Percentiles rank a stretch among this genome's conserved stretches.
Evolutionary conservation across 2,797 vertebrate species (phyloP).

Genomic region (Mionectes olivaceus): DNA sequence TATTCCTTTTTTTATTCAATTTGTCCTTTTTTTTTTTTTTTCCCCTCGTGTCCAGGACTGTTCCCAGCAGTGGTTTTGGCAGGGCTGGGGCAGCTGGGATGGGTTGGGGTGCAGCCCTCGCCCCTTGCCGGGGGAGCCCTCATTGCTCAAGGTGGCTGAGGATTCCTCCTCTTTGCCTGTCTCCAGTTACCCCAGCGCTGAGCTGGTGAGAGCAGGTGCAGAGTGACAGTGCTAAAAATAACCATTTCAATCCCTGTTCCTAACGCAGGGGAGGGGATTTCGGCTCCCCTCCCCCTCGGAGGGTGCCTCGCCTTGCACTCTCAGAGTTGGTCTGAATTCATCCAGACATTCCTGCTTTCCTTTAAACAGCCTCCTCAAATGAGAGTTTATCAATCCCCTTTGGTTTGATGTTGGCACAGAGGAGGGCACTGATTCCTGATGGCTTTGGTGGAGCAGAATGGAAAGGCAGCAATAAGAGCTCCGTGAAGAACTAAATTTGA

Average conservation of each 20-base stretch:
- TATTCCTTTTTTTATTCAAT: accelerated
- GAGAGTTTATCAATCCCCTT: accelerated
- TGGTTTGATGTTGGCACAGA: accelerated
- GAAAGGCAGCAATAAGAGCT: background rate
- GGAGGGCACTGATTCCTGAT: background rate
- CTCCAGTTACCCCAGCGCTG: background rate
- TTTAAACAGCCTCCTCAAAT: accelerated
- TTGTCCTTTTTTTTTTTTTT: no score
- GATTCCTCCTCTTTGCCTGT: background rate
- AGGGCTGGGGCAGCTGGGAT: background rate
- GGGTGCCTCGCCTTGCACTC: background rate
- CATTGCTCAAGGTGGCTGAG: accelerated
- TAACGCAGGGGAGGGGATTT: accelerated
- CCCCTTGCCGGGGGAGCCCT: background rate
- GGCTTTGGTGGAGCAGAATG: accelerated
- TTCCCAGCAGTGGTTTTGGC: accelerated
- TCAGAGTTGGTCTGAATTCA: background rate
- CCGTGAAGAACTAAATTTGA: accelerated
- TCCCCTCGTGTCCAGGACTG: background rate
- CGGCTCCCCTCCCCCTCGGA: background rate
- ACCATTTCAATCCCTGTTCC: background rate
- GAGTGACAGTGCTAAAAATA: constrained; percentile 5
- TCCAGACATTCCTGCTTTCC: background rate
- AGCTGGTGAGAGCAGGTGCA: constrained; percentile 31
- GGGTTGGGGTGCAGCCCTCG: background rate